A percentile compares a stretch with the other conserved stretches of the same genome.
These are phyloP conservation scores for Corticium candelabrum DNA, from an alignment of 37 sponge, comb jelly and placozoan species.

Conservation along the genomic window DNA sequence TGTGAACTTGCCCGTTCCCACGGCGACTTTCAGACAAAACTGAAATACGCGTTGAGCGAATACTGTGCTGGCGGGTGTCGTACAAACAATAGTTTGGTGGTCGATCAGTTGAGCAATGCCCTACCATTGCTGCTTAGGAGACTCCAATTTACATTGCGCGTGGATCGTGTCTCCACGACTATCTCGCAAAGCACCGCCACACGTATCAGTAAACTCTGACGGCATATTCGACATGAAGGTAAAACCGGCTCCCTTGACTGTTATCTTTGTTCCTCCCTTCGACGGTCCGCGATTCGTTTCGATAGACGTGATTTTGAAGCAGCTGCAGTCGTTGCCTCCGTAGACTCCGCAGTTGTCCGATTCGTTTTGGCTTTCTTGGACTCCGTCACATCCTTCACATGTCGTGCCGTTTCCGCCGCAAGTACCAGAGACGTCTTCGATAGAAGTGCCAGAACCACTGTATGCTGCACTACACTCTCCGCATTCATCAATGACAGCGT, in stretches of 20 bases:
- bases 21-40: conserved; percentile 24
- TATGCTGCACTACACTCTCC: conserved; percentile 50
- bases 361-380: conserved; percentile 17
- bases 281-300: conserved; percentile 38
- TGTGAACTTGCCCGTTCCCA: conserved; percentile 41
- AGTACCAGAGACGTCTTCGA: conserved; percentile 66
- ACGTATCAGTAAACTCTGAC: not conserved
- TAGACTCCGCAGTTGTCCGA: conserved; percentile 67
- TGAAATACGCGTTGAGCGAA: not conserved
- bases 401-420: conserved; percentile 58
- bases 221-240: not conserved
- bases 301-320: conserved; percentile 32
- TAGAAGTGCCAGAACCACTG: conserved; percentile 20
- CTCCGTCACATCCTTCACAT: conserved; percentile 75
- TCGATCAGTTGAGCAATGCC: conserved; percentile 14
- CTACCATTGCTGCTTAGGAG: not conserved
- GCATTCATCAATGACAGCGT: conserved; percentile 53
- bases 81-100: conserved; percentile 42
- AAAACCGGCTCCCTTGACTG: conserved; percentile 67
- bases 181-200: not conserved
- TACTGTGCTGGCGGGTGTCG: not conserved
- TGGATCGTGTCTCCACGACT: not conserved
- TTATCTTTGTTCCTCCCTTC: conserved; percentile 43
- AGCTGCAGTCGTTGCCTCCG: conserved; percentile 75
- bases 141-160: not conserved